Base-by-base conservation (phyloP, 2,888 invertebrate genomes). In the Ceriagrion tenellum region DNA sequence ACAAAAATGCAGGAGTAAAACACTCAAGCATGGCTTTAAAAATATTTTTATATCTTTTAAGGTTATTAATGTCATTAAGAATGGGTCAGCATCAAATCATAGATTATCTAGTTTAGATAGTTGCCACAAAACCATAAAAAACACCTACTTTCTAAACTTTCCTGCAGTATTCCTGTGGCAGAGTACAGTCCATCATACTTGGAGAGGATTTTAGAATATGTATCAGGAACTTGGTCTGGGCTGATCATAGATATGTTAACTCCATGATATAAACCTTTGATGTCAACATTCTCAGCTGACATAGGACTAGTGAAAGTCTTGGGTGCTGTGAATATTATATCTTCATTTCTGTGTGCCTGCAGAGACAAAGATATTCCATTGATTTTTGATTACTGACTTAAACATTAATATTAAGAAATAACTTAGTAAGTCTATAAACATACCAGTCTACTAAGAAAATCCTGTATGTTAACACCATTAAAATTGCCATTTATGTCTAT, bases 121-220 rank as follows among this genome's bases (percentile, higher is more conserved):
- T 4, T 47, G 2, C 4, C 8, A 47, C 2, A 2, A 47, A 47
- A 47, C 47, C 47, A 47, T 47, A 47, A 8, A 40, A 74, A 55
- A 56, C 95, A 96, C 96, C 96, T 96, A 97, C 96, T 96, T 96
- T 95, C 95, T 63, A 96, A 96, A 95, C 96, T 97, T 96, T 69
- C 69, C 96, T 96, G 56, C 96, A 96, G 23, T 97, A 96, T 95
- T 96, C 95, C 4, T 0, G 97, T 96, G 96, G 96, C 96, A 35
- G 96, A 96, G 55, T 96, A 95, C n/a, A 97, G 96, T 90, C 96
- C 96, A 0, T 97, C 96, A n/a, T 93, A 95, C 55, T 95, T 30
- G 35, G 18, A 13, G 2, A 55, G 40, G 55, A 90, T 74, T 88
- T 95, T 95, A 0, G 40, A 56, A 47, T 91, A 55, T 40, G 95